Evolutionary conservation across 1,140 invertebrate species (phyloP).

Genomic region (Mercenaria mercenaria): DNA sequence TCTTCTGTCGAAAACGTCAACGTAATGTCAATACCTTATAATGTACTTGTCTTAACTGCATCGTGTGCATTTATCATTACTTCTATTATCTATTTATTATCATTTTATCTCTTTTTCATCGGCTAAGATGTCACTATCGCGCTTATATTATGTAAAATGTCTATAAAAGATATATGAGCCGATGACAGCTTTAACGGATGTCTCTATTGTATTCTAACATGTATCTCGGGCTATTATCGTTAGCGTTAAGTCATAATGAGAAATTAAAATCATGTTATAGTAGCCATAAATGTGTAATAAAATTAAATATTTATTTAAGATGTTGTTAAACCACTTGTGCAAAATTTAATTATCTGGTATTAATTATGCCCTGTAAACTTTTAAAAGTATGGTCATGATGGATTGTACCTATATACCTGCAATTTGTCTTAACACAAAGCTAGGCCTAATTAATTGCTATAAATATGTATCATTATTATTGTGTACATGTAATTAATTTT

Average conservation of each 20-base stretch:
- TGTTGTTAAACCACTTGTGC: neutral
- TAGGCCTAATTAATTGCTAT: neutral
- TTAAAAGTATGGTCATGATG: neutral
- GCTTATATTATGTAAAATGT: slow-evolving; percentile 48
- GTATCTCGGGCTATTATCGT: slow-evolving; percentile 48
- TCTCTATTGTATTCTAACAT: slow-evolving; percentile 34
- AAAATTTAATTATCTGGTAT: neutral
- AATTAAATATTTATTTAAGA: slow-evolving; percentile 56
- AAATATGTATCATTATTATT: too few relatives aligned
- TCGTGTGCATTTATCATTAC: slow-evolving; percentile 25
- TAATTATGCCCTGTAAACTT: neutral
- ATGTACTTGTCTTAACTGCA: neutral
- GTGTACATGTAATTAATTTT: too few relatives aligned
- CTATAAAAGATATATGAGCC: slow-evolving; percentile 44
- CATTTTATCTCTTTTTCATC: slow-evolving; percentile 47
- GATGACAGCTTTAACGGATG: slow-evolving; percentile 57
- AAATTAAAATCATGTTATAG: slow-evolving; percentile 53
- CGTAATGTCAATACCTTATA: slow-evolving; percentile 34
- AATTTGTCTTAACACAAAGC: neutral
- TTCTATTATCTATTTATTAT: slow-evolving; percentile 58
- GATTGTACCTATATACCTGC: neutral
- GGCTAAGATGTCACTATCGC: slow-evolving; percentile 1
- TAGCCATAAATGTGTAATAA: slow-evolving; percentile 61
- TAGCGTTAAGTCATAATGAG: slow-evolving; percentile 41
- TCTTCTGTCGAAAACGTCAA: slow-evolving; percentile 49